These are phyloP conservation scores for Troglohyphantes excavatus DNA, from an alignment of 2,888 invertebrate species.

Conservation along the genomic window DNA sequence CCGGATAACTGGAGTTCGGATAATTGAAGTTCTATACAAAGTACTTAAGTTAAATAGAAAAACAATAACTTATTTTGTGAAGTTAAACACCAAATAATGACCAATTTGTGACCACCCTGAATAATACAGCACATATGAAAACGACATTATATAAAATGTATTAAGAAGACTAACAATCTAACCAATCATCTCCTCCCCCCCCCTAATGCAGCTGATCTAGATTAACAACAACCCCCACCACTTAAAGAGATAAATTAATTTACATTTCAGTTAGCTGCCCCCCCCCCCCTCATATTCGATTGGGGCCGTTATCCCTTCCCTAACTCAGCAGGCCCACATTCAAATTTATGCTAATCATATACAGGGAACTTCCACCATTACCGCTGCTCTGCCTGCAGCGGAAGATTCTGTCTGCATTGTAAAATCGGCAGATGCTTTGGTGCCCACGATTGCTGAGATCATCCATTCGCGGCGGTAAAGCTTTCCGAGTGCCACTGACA, in stretches of 20 bases:
- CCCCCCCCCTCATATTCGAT: conserved; percentile 28
- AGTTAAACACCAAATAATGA: too few species aligned
- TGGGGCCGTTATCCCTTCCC: neutral
- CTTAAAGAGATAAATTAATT: conserved; percentile 56
- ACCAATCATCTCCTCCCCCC: neutral
- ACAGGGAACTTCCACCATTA: conserved; percentile 33
- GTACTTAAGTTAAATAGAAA: too few species aligned
- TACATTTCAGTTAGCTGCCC: conserved; percentile 42
- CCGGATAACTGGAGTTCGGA: too few species aligned
- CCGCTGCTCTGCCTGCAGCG: neutral
- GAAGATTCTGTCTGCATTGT: conserved; percentile 25
- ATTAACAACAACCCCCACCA: conserved; percentile 27
- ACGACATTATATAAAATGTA: too few species aligned
- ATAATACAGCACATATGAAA: too few species aligned
- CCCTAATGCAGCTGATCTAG: neutral
- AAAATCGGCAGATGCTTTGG: conserved; percentile 33
- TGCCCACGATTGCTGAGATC: conserved; percentile 26
- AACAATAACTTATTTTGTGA: too few species aligned
- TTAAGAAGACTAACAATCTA: too few species aligned
- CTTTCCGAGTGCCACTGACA: neutral
- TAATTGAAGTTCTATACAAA: too few species aligned
- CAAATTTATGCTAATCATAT: conserved; percentile 71
- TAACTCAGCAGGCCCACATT: neutral
- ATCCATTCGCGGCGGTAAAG: neutral
- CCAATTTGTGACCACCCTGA: too few species aligned